Percentiles rank a stretch among this genome's conserved stretches.
Conservation (phyloP, 2,113 vertebrate species). For the Oxygymnocypris stewartii region DNA sequence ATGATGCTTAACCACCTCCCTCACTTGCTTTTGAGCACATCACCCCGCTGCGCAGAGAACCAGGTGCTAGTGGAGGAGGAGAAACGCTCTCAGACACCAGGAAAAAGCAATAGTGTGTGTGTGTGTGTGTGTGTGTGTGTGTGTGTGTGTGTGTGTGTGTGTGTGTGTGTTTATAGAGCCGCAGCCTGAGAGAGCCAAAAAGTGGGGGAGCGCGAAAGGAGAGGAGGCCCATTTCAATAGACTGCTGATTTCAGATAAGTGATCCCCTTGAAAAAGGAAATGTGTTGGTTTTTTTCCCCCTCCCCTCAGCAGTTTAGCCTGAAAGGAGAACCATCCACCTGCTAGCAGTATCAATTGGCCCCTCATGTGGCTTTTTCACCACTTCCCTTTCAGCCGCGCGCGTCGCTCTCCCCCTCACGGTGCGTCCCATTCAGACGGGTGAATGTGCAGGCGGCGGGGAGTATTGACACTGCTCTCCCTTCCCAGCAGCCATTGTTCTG, state of each 20-base stretch:
- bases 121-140: too few relatives aligned
- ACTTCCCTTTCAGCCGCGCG: conserved; percentile 50
- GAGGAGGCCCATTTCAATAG: conserved; percentile 64
- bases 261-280: conserved; percentile 67
- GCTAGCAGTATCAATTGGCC: conserved; percentile 65
- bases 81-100: conserved; percentile 45
- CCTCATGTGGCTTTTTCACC: conserved; percentile 60
- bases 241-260: conserved; percentile 66
- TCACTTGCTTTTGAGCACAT: conserved; percentile 62
- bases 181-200: conserved; percentile 37
- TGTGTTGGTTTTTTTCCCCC: conserved; percentile 41
- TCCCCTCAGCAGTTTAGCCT: conserved; percentile 52
- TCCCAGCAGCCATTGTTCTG: conserved; percentile 51
- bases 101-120: conserved; percentile 30
- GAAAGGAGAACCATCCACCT: conserved; percentile 66
- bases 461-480: conserved; percentile 51
- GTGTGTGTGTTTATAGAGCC: conserved; percentile 43
- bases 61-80: conserved; percentile 61
- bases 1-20: conserved; percentile 63
- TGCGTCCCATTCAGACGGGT: conserved; percentile 49
- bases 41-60: conserved; percentile 61
- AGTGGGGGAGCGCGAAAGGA: conserved; percentile 49
- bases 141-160: too few relatives aligned
- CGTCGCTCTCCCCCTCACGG: conserved; percentile 49
- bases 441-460: conserved; percentile 53